These are phyloP conservation scores for Orius laevigatus DNA, from an alignment of 1,140 invertebrate genomes.

Conservation along the genomic window DNA sequence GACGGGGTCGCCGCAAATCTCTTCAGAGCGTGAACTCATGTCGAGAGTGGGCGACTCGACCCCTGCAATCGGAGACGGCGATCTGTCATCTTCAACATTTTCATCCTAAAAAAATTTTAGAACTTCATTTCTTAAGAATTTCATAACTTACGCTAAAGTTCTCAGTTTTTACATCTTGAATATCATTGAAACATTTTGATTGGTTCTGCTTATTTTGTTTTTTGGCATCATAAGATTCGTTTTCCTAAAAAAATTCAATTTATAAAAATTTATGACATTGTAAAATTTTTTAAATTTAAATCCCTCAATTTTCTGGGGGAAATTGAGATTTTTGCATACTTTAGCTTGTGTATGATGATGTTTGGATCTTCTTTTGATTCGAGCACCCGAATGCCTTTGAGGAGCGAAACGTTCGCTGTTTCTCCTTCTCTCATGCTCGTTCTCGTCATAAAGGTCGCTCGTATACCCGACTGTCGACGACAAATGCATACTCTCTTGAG, in stretches of 20 bases:
- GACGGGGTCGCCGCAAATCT: conserved; percentile 31
- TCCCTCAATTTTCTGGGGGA: not conserved
- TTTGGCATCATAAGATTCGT: too few relatives aligned
- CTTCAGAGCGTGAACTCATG: conserved; percentile 36
- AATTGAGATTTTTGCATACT: too few relatives aligned
- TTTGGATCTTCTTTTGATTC: conserved; percentile 6
- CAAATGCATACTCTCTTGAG: conserved; percentile 5
- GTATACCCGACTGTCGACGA: conserved; percentile 16
- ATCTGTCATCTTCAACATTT: conserved; percentile 20
- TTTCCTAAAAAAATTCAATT: too few relatives aligned
- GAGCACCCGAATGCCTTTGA: not conserved
- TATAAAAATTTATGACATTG: too few relatives aligned
- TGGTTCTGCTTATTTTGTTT: too few relatives aligned
- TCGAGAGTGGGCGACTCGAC: conserved; percentile 32
- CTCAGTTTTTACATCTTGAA: too few relatives aligned
- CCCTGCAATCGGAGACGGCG: conserved; percentile 27
- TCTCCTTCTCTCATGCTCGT: conserved; percentile 32
- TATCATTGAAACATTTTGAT: too few relatives aligned
- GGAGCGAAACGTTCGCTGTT: conserved; percentile 35
- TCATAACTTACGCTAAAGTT: too few relatives aligned
- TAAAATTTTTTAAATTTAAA: not conserved
- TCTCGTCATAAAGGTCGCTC: conserved; percentile 24
- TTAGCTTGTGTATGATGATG: conserved; percentile 8
- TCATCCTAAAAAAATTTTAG: conserved; percentile 3
- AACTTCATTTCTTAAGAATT: too few relatives aligned